These are phyloP conservation scores for Saimiri boliviensis DNA, from an alignment of 2,113 vertebrate genomes.

Conservation along the genomic window DNA sequence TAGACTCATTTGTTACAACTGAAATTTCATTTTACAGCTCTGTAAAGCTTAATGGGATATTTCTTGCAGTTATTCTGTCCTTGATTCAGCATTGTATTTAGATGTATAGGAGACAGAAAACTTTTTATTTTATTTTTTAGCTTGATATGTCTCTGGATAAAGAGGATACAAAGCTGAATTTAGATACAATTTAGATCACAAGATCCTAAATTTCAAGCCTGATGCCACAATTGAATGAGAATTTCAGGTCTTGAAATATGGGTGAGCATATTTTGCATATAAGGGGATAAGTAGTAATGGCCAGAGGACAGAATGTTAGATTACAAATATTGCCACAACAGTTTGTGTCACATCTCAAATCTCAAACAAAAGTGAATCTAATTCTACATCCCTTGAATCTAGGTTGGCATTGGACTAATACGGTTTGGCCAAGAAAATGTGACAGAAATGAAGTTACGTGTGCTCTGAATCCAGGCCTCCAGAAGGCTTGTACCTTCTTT, in stretches of 20 bases:
- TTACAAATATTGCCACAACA: background rate
- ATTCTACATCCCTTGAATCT: background rate
- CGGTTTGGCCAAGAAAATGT: background rate
- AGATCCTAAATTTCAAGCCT: background rate
- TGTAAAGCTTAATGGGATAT: background rate
- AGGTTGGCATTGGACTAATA: background rate
- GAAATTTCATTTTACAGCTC: background rate
- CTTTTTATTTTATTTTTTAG: background rate
- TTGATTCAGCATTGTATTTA: background rate
- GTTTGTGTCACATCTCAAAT: background rate
- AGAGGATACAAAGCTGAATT: background rate
- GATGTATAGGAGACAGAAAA: background rate
- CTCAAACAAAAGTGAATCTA: background rate
- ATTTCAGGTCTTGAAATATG: background rate
- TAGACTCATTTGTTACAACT: background rate
- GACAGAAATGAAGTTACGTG: background rate
- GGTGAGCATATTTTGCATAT: background rate
- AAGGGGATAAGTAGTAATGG: background rate
- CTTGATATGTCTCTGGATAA: background rate
- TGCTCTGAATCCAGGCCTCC: background rate
- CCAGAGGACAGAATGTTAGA: background rate
- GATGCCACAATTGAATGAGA: background rate
- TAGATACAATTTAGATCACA: background rate
- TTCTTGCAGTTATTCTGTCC: background rate
- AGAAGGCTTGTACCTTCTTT: background rate